Evolutionary conservation across 2,113 vertebrate species (phyloP).

Genomic region (Muscicapa adusta): DNA sequence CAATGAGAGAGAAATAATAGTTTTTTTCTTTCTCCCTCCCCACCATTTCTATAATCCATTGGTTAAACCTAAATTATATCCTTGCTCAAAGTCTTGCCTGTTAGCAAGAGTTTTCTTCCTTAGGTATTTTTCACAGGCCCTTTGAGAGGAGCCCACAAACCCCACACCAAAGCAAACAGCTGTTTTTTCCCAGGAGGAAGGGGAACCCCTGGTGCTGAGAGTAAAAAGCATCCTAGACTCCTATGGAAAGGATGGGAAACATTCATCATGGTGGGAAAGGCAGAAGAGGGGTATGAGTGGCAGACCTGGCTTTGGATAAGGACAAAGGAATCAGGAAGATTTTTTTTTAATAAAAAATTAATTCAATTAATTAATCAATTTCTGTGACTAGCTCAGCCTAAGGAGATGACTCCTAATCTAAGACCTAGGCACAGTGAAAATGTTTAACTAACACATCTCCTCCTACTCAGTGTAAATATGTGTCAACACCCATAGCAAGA

Average conservation of each 20-base stretch:
- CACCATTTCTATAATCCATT: background rate
- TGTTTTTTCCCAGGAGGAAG: background rate
- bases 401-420: background rate
- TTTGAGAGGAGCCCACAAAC: background rate
- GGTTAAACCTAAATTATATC: background rate
- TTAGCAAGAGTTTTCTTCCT: background rate
- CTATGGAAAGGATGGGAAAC: background rate
- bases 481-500: background rate
- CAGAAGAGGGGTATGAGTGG: background rate
- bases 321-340: background rate
- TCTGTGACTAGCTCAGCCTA: background rate
- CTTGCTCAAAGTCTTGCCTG: background rate
- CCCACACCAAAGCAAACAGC: background rate
- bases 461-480: background rate
- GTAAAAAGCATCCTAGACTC: background rate
- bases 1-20: background rate
- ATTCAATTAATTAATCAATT: too few species aligned
- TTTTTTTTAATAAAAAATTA: background rate
- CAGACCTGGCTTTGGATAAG: background rate
- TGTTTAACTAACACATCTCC: background rate
- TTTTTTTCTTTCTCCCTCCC: background rate
- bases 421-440: background rate
- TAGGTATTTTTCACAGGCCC: background rate
- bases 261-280: background rate
- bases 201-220: background rate